phyloP scores from a whole-genome alignment of 2,113 vertebrate species.

The Zosterops pallidus region DNA sequence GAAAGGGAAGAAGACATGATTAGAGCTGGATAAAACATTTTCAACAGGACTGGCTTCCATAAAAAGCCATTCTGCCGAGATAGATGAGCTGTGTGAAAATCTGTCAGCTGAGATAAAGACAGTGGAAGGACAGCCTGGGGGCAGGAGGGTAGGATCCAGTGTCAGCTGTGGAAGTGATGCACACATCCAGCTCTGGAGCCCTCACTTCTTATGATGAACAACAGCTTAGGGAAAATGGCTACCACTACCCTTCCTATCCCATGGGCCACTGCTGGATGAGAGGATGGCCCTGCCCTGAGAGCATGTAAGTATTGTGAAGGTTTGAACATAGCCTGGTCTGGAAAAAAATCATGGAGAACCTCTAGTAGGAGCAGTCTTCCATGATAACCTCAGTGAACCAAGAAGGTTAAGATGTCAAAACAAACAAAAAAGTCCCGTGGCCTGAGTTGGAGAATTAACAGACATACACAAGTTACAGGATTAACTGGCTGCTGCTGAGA shows the following conservation, averaged over 20 bases:
- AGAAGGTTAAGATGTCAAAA: not conserved
- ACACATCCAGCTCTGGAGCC: not conserved
- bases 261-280: not conserved
- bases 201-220: not conserved
- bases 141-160: not conserved
- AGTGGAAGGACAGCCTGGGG: not conserved
- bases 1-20: not conserved
- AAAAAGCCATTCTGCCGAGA: slow-evolving; percentile 2
- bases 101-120: slow-evolving; percentile 20
- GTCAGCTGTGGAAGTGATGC: not conserved
- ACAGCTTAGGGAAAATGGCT: not conserved
- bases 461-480: not conserved
- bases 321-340: not conserved
- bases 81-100: slow-evolving; percentile 18
- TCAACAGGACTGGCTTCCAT: not conserved
- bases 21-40: slow-evolving; percentile 15
- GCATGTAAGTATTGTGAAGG: not conserved
- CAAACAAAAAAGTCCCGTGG: not conserved
- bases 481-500: not conserved
- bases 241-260: not conserved
- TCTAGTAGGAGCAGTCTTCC: not conserved
- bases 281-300: not conserved
- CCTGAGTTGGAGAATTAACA: not conserved
- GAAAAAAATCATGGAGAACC: not conserved
- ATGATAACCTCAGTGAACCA: not conserved